Conservation (phyloP, 2,797 vertebrate species). For the Borostomias antarcticus region DNA sequence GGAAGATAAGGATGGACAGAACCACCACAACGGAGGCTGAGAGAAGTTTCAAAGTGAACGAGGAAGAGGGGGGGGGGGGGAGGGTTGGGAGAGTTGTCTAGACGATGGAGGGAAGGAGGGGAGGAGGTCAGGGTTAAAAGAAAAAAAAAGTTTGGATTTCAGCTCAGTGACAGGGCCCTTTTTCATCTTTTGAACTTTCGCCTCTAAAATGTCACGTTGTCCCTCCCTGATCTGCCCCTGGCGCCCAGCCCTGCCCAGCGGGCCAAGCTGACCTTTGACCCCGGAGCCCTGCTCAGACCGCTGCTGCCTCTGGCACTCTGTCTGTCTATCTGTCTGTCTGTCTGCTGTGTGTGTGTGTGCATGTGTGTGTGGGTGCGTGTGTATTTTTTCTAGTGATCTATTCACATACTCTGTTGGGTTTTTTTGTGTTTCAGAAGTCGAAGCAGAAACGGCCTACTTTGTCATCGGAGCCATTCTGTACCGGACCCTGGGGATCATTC, state of each 20-base stretch:
- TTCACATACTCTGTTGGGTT: neutral
- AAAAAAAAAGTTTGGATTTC: neutral
- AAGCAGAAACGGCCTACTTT: slow-evolving; percentile 87
- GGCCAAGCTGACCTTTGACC: neutral
- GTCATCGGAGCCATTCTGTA: slow-evolving; percentile 96
- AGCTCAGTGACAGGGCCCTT: too few species aligned
- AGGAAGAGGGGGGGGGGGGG: slow-evolving; percentile 15
- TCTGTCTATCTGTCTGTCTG: too few species aligned
- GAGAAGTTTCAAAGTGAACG: too few species aligned
- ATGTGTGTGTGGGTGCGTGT: neutral
- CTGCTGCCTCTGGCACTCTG: too few species aligned
- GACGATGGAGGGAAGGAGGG: neutral
- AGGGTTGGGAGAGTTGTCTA: neutral
- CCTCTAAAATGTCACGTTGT: slow-evolving; percentile 37
- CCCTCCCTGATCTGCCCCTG: slow-evolving; percentile 23
- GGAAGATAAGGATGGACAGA: too few species aligned
- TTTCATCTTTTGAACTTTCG: neutral
- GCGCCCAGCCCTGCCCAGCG: neutral
- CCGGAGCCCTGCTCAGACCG: too few species aligned
- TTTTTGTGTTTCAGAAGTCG: slow-evolving; percentile 73
- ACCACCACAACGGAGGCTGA: too few species aligned
- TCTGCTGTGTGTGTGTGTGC: neutral
- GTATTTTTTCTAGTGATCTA: too few species aligned
- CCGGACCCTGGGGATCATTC: slow-evolving; percentile 89
- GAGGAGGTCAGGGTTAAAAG: slow-evolving; percentile 6